phyloP scores from a whole-genome alignment of 2,797 vertebrate genomes.

The Hydrolagus colliei region DNA sequence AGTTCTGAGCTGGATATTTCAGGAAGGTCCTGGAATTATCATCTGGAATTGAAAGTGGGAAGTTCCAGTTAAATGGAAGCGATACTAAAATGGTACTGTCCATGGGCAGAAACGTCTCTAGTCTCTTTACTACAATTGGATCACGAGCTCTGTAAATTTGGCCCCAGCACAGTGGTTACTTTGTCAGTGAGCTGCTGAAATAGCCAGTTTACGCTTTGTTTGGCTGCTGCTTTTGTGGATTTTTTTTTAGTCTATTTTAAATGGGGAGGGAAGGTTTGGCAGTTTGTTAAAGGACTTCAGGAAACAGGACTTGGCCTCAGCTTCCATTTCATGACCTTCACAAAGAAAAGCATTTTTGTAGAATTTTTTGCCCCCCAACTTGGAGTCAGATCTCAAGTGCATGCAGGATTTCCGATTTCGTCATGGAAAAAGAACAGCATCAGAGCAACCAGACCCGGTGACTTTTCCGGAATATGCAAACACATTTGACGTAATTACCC shows the following conservation, averaged over 20 bases:
- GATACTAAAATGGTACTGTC: neutral
- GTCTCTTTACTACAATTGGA: neutral
- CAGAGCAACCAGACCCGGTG: too few species aligned
- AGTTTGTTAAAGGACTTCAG: neutral
- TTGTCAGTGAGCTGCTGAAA: conserved; percentile 17
- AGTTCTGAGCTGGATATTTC: neutral
- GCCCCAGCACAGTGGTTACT: neutral
- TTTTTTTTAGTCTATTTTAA: neutral
- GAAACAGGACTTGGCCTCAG: neutral
- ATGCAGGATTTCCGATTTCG: too few species aligned
- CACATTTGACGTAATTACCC: too few species aligned
- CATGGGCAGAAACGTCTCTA: neutral
- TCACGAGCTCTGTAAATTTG: neutral
- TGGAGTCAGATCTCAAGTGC: too few species aligned
- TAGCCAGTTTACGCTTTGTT: neutral
- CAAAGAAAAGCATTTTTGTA: too few species aligned
- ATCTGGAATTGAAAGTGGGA: neutral
- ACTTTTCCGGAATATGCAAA: too few species aligned
- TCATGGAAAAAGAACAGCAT: too few species aligned
- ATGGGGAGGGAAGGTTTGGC: neutral
- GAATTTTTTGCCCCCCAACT: too few species aligned
- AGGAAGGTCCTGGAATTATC: neutral
- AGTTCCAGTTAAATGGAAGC: neutral
- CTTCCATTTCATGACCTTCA: neutral
- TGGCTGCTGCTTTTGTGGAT: neutral